Percentiles rank a stretch among this genome's conserved stretches.
These are phyloP conservation scores for Stegastes partitus DNA, from an alignment of 2,113 vertebrate species.

Conservation along the genomic window DNA sequence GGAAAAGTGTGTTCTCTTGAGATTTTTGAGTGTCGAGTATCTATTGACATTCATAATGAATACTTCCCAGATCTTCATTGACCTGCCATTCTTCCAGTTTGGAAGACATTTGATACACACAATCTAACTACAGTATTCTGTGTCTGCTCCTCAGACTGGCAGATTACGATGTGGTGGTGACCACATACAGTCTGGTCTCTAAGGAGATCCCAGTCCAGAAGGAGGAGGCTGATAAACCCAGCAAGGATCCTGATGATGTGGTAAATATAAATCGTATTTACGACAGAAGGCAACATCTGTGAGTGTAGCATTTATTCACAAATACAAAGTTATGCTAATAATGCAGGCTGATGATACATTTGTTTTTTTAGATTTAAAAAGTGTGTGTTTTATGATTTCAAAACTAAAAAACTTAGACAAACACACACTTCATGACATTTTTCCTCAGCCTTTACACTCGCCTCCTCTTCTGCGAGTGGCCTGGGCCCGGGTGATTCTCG, in stretches of 20 bases:
- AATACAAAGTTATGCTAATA: background rate
- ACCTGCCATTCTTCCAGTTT: background rate
- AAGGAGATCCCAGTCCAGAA: slow-evolving; percentile 91
- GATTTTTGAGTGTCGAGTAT: too few species aligned
- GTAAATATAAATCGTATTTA: slow-evolving; percentile 63
- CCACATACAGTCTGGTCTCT: slow-evolving; percentile 93
- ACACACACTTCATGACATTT: background rate
- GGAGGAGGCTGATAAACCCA: slow-evolving; percentile 82
- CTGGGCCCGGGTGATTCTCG: slow-evolving; percentile 93
- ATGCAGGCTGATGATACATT: background rate
- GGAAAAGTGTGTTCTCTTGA: too few species aligned
- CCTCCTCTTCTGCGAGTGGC: slow-evolving; percentile 87
- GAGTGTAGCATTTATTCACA: background rate
- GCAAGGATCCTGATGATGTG: slow-evolving; percentile 74
- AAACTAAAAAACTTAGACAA: too few species aligned
- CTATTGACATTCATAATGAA: too few species aligned
- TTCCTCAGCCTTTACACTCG: slow-evolving; percentile 40
- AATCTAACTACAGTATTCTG: background rate
- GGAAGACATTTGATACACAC: background rate
- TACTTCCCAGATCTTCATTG: too few species aligned
- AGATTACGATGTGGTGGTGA: slow-evolving; percentile 92
- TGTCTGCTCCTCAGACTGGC: slow-evolving; percentile 85
- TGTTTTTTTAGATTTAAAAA: too few species aligned
- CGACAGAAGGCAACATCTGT: background rate
- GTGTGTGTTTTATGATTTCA: too few species aligned